Percentiles rank a stretch among this genome's conserved stretches.
Conservation (phyloP, 2,888 invertebrate species). For the Rhyacophila evoluta region DNA sequence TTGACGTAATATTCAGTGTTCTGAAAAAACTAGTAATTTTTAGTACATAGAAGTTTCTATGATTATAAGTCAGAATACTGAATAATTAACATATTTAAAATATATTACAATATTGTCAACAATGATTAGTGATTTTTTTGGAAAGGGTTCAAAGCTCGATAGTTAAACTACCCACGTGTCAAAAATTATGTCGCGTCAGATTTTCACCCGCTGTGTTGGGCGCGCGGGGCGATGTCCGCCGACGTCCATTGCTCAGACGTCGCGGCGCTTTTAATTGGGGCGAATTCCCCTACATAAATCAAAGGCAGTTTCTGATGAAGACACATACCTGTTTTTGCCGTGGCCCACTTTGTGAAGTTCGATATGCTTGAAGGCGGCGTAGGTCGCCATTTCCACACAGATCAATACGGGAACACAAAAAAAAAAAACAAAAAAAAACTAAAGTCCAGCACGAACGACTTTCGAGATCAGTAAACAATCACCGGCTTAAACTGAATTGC, state of each 20-base stretch:
- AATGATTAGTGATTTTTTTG: not conserved
- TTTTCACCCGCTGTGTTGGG: conserved; percentile 1
- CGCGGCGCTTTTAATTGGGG: conserved; percentile 23
- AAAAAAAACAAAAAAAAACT: not conserved
- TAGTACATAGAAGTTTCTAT: no score
- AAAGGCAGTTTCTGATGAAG: not conserved
- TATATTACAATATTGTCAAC: no score
- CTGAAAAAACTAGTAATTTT: no score
- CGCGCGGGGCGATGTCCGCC: not conserved
- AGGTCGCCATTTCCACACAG: conserved; percentile 80
- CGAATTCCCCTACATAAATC: not conserved
- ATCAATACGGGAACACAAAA: conserved; percentile 33
- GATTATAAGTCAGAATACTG: no score
- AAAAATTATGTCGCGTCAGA: conserved; percentile 19
- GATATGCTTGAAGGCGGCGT: conserved; percentile 93
- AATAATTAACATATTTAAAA: no score
- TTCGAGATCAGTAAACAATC: conserved; percentile 5
- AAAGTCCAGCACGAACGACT: conserved; percentile 4
- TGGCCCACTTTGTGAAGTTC: conserved; percentile 94
- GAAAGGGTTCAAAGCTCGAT: not conserved
- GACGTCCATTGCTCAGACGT: not conserved
- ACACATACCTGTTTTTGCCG: conserved; percentile 88
- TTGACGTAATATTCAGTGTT: no score
- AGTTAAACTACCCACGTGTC: not conserved
- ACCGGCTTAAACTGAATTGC: conserved; percentile 1